These are phyloP conservation scores for Amphiprion percula DNA, from an alignment of 2,113 vertebrate genomes.

Conservation along the genomic window DNA sequence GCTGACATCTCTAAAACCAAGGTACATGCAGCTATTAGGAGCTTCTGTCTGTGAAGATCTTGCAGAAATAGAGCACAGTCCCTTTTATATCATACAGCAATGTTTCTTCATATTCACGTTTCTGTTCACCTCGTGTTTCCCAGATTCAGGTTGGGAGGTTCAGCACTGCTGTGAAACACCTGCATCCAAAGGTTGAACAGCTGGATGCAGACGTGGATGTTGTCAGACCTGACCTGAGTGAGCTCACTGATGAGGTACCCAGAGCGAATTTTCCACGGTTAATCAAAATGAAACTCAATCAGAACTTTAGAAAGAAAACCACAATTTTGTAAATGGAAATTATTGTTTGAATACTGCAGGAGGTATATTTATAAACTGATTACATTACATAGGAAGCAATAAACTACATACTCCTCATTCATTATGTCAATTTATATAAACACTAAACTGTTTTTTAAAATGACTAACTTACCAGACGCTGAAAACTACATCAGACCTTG, in stretches of 20 bases:
- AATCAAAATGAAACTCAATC: constrained; percentile 14
- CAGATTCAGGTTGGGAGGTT: constrained; percentile 82
- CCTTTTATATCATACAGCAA: not conserved
- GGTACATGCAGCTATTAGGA: constrained; percentile 70
- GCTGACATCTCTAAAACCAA: constrained; percentile 79
- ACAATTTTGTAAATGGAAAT: not conserved
- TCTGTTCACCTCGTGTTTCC: constrained; percentile 35
- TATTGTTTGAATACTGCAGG: constrained; percentile 1
- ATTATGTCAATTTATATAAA: not conserved
- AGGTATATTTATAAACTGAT: not conserved
- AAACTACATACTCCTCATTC: not conserved
- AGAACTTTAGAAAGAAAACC: not conserved
- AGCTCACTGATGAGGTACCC: constrained; percentile 86
- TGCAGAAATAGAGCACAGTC: not conserved
- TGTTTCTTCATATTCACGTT: not conserved
- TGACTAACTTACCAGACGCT: constrained; percentile 10
- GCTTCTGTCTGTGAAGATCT: not conserved
- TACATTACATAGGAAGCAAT: not conserved
- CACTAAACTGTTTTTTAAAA: not conserved
- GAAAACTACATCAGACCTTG: constrained; percentile 75
- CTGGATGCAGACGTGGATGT: constrained; percentile 82
- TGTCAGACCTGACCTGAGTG: constrained; percentile 79
- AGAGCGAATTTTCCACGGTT: not conserved
- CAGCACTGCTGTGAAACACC: constrained; percentile 71
- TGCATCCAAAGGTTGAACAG: constrained; percentile 76